Conservation (phyloP, 2,888 invertebrate genomes). For the Autographa pulchrina region DNA sequence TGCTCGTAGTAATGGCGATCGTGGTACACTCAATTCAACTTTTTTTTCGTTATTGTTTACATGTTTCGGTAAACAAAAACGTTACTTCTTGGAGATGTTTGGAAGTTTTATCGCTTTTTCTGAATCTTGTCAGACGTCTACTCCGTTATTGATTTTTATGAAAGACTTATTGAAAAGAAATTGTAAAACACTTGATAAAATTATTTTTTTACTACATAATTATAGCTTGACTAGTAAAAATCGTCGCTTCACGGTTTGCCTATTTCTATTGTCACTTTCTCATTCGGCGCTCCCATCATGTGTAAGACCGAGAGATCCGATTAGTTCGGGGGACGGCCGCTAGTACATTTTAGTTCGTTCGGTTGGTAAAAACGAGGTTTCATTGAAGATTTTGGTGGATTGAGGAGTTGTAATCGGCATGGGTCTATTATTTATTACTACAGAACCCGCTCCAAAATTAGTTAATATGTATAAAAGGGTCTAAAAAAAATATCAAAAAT, state of each 20-base stretch:
- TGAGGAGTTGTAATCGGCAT: constrained; percentile 13
- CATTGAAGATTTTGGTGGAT: constrained; percentile 42
- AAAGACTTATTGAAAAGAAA: constrained; percentile 50
- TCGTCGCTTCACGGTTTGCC: constrained; percentile 27
- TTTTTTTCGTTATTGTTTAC: constrained; percentile 55
- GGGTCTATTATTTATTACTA: constrained; percentile 25
- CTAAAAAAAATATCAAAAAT: constrained; percentile 2
- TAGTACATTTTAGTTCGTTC: constrained; percentile 49
- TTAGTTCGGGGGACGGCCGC: constrained; percentile 38
- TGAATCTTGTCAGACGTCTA: constrained; percentile 24
- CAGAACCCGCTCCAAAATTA: not conserved
- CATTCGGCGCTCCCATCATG: not conserved
- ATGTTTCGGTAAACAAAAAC: constrained; percentile 41
- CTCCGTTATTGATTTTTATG: constrained; percentile 46
- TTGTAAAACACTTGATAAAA: constrained; percentile 52
- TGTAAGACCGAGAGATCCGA: constrained; percentile 50
- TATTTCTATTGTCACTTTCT: constrained; percentile 39
- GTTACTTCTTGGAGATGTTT: not conserved
- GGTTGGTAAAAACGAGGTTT: constrained; percentile 55
- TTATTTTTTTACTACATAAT: constrained; percentile 51
- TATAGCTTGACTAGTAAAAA: constrained; percentile 46
- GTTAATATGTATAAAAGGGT: not conserved
- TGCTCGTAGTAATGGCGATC: constrained; percentile 62
- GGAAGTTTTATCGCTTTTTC: constrained; percentile 5
- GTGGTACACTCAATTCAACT: constrained; percentile 42